phyloP scores from a whole-genome alignment of 2,888 invertebrate genomes.

The Salticus scenicus region DNA sequence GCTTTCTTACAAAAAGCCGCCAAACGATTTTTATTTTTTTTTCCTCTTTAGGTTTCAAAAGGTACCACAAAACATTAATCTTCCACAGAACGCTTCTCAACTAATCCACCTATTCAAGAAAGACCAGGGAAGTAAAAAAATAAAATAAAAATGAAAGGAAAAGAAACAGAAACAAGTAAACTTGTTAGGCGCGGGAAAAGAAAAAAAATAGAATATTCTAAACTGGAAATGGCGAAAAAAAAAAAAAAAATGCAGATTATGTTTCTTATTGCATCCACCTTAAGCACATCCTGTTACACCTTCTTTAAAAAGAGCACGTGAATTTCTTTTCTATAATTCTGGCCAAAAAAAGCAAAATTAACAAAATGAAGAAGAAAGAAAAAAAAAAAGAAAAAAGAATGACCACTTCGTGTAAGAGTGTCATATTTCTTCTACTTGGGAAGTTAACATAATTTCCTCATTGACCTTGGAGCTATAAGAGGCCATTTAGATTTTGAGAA shows the following conservation, averaged over 20 bases:
- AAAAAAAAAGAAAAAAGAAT: not conserved
- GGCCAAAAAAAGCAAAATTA: not conserved
- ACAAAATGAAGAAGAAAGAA: not conserved
- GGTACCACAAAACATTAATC: conserved; percentile 2
- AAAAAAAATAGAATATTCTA: not conserved
- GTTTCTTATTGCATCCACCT: not conserved
- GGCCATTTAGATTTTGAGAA: conserved; percentile 54
- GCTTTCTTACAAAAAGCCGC: not conserved
- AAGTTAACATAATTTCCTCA: conserved; percentile 60
- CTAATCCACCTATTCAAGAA: not conserved
- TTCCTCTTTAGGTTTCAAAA: too few relatives aligned
- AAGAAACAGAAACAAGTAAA: too few relatives aligned
- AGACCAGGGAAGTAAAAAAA: not conserved
- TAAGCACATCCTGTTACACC: conserved; percentile 30
- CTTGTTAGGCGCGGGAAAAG: too few relatives aligned
- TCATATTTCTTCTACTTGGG: conserved; percentile 22
- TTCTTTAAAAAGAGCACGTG: not conserved
- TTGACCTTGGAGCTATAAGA: conserved; percentile 49
- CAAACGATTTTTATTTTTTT: not conserved
- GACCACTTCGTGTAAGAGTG: conserved; percentile 40
- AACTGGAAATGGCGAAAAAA: not conserved
- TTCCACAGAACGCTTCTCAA: not conserved
- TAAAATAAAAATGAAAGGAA: not conserved
- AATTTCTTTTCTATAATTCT: not conserved
- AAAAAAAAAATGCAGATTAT: not conserved